phyloP scores from a whole-genome alignment of 2,888 invertebrate species.

The Thysanoteuthis rhombus region DNA sequence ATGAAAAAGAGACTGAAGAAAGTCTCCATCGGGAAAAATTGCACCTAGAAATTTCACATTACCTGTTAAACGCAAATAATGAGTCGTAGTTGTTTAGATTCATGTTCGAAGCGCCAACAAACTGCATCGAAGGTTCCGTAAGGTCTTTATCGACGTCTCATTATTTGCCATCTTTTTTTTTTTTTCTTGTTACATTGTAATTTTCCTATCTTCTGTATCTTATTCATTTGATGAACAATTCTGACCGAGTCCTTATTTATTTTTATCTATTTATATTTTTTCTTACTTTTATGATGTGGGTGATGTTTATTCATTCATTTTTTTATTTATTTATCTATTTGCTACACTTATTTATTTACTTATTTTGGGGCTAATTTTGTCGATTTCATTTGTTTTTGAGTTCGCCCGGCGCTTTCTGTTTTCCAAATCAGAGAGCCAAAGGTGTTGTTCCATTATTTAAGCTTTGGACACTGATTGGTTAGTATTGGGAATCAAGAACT shows the following conservation, averaged over 20 bases:
- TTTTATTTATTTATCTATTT: too few species aligned
- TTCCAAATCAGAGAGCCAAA: neutral
- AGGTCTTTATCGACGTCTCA: neutral
- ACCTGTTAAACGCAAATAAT: neutral
- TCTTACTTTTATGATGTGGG: neutral
- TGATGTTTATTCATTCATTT: neutral
- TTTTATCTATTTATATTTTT: neutral
- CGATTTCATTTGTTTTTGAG: neutral
- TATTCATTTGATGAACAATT: neutral
- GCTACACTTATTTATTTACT: neutral
- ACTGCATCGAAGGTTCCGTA: neutral
- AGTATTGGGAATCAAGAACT: neutral
- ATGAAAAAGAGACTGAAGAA: neutral
- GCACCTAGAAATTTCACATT: neutral
- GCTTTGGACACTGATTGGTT: neutral
- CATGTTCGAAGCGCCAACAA: neutral
- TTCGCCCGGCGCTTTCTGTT: neutral
- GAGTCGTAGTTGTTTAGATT: neutral
- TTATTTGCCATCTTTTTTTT: neutral
- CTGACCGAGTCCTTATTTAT: neutral
- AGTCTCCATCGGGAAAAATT: neutral
- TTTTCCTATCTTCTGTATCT: neutral
- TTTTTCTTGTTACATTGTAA: neutral
- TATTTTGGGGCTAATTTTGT: neutral
- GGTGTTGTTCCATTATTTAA: neutral